Evolutionary conservation across 1,140 invertebrate species (phyloP).

Genomic region (Parasteatoda tepidariorum): DNA sequence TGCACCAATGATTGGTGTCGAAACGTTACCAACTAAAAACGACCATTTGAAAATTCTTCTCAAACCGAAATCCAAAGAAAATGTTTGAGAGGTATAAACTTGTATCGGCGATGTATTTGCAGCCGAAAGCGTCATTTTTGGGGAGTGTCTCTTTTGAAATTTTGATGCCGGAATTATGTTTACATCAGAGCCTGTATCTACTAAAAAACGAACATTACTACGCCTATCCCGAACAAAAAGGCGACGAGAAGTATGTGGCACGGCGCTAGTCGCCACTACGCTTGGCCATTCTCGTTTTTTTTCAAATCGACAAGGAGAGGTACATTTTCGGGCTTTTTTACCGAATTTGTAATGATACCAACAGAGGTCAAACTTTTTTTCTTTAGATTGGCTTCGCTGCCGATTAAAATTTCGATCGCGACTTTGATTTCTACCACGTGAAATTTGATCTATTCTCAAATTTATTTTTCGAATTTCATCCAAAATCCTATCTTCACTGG

Average conservation of each 20-base stretch:
- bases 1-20: slow-evolving; percentile 38
- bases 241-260: too few relatives aligned
- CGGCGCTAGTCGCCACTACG: neutral
- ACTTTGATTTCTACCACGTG: neutral
- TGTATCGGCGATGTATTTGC: slow-evolving; percentile 30
- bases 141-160: neutral
- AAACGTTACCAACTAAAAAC: slow-evolving; percentile 30
- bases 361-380: slow-evolving; percentile 10
- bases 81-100: neutral
- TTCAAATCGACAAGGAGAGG: neutral
- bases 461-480: neutral
- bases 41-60: slow-evolving; percentile 19
- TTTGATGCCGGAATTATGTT: neutral
- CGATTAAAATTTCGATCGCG: too few relatives aligned
- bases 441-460: neutral
- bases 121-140: neutral
- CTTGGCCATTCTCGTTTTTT: neutral
- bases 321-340: slow-evolving; percentile 37
- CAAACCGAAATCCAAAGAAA: slow-evolving; percentile 23
- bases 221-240: slow-evolving; percentile 6
- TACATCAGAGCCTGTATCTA: too few relatives aligned
- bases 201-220: neutral
- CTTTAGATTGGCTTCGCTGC: neutral
- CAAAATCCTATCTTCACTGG: neutral
- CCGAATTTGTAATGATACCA: slow-evolving; percentile 51